Percentiles rank a stretch among this genome's conserved stretches.
Evolutionary conservation across 2,113 vertebrate species (phyloP).

Genomic region (Galbula dea): DNA sequence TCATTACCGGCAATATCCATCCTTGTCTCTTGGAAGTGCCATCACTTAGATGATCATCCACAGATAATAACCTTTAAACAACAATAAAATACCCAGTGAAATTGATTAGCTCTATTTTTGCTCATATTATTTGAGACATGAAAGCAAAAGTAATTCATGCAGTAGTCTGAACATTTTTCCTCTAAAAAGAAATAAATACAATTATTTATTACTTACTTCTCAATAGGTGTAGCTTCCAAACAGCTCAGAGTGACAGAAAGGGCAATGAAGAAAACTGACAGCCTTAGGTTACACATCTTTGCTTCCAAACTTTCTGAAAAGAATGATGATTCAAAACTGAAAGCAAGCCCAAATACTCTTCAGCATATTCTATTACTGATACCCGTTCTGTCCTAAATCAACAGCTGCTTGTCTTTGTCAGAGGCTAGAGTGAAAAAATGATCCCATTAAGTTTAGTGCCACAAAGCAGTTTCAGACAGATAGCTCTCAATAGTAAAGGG

Average conservation of each 20-base stretch:
- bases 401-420: neutral
- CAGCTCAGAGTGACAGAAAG: constrained; percentile 76
- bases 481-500: neutral
- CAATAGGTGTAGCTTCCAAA: constrained; percentile 73
- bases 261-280: constrained; percentile 74
- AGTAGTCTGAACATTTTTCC: neutral
- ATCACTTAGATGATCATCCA: constrained; percentile 57
- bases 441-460: neutral
- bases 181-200: neutral
- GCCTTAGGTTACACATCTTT: constrained; percentile 78
- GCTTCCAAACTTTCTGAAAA: constrained; percentile 57
- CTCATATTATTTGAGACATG: neutral
- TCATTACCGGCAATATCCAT: constrained; percentile 67
- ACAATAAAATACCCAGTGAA: neutral
- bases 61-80: constrained; percentile 35
- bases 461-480: neutral
- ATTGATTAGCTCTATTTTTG: neutral
- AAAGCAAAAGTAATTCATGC: neutral
- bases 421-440: neutral
- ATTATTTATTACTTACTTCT: constrained; percentile 76
- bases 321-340: constrained; percentile 18
- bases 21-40: constrained; percentile 60
- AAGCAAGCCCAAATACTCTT: neutral
- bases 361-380: neutral
- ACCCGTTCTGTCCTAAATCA: neutral